Conservation (phyloP, 2,113 vertebrate genomes). For the Platichthys stellatus region DNA sequence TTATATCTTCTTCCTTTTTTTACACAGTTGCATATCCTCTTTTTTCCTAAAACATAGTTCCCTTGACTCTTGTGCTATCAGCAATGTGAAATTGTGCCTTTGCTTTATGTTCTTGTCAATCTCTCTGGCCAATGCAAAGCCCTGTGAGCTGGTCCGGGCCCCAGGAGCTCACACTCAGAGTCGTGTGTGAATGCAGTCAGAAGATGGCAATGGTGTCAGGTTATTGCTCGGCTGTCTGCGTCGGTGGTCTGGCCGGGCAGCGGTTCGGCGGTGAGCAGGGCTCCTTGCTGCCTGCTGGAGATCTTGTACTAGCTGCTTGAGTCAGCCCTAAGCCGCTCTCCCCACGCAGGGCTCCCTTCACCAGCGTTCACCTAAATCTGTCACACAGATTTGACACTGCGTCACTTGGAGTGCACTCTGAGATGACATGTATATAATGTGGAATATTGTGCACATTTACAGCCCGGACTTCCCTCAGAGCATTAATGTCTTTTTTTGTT, state of each 20-base stretch:
- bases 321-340: conserved; percentile 88
- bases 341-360: conserved; percentile 89
- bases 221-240: conserved; percentile 52
- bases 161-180: conserved; percentile 19
- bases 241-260: conserved; percentile 64
- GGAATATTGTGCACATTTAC: conserved; percentile 99
- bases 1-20: background rate
- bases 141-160: conserved; percentile 2
- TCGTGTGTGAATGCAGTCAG: conserved; percentile 58
- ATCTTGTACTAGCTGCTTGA: conserved; percentile 88
- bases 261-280: conserved; percentile 63
- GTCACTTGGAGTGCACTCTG: conserved; percentile 91
- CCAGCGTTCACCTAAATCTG: conserved; percentile 99
- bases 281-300: conserved; percentile 87
- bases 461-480: conserved; percentile 84
- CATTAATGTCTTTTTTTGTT: conserved; percentile 50
- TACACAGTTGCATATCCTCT: background rate
- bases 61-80: background rate
- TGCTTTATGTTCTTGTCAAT: conserved; percentile 23
- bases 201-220: conserved; percentile 71
- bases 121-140: background rate
- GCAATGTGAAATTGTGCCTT: background rate
- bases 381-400: conserved; percentile 99
- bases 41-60: background rate
- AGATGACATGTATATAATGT: conserved; percentile 99